Evolutionary conservation across 64 coral and sea anemone species (phyloP).

Genomic region (Acropora yongei): DNA sequence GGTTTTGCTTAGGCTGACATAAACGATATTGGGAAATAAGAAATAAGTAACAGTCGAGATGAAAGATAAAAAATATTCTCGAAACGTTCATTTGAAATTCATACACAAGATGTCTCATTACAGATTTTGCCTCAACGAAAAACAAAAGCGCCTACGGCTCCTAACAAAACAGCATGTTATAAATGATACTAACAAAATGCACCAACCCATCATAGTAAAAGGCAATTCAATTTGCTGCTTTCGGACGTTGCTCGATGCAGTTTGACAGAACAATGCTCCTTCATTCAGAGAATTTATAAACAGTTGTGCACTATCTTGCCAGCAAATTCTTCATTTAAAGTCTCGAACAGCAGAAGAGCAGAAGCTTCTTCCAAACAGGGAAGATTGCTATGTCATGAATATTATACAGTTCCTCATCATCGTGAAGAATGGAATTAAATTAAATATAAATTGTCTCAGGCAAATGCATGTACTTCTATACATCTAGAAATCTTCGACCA

Average conservation of each 20-base stretch:
- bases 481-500: neutral
- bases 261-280: too few relatives aligned
- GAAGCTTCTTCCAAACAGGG: too few relatives aligned
- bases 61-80: too few relatives aligned
- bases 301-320: neutral
- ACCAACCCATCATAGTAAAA: neutral
- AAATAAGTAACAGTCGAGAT: too few relatives aligned
- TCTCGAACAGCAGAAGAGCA: too few relatives aligned
- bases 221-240: neutral
- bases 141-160: neutral
- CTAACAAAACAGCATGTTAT: neutral
- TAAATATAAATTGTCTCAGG: neutral
- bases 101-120: too few relatives aligned
- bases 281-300: neutral
- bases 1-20: too few relatives aligned
- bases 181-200: neutral
- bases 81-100: neutral
- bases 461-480: neutral
- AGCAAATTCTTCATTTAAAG: neutral
- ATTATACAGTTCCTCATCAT: neutral
- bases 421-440: neutral
- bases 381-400: too few relatives aligned
- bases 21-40: too few relatives aligned
- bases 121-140: neutral
- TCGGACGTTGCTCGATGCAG: too few relatives aligned